phyloP scores from a whole-genome alignment of 2,888 invertebrate genomes.

The Metellina segmentata region DNA sequence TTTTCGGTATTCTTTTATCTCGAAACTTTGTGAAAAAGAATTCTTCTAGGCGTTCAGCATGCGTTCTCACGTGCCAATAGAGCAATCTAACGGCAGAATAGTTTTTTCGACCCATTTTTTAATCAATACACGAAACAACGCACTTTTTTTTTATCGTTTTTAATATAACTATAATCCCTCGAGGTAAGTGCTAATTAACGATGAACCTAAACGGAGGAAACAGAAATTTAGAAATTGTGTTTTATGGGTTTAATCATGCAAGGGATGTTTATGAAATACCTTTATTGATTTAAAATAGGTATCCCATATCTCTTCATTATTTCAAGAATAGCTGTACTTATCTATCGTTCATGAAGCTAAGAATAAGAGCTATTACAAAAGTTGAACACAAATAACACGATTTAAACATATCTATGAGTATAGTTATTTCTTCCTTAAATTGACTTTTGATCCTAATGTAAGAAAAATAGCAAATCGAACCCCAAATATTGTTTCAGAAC shows the following conservation, averaged over 20 bases:
- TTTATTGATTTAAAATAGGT: neutral
- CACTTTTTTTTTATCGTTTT: neutral
- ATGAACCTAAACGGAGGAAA: neutral
- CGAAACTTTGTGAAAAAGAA: slow-evolving; percentile 19
- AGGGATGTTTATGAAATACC: neutral
- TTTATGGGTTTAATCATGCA: neutral
- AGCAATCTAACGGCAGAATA: neutral
- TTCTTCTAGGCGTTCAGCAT: slow-evolving; percentile 1
- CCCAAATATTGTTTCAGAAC: no score
- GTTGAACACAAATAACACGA: no score
- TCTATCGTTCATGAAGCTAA: no score
- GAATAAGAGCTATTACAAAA: no score
- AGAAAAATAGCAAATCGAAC: no score
- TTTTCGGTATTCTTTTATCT: slow-evolving; percentile 46
- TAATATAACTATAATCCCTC: neutral
- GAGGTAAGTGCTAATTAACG: neutral
- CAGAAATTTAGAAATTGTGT: neutral
- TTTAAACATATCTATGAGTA: no score
- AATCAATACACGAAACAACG: neutral
- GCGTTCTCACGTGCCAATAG: slow-evolving; percentile 23
- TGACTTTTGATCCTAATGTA: no score
- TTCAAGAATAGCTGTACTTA: no score
- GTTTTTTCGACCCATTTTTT: neutral
- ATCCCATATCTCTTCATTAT: no score
- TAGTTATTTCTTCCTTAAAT: no score